Percentiles rank a stretch among this genome's conserved stretches.
These are phyloP conservation scores for Coecobrya sp. DNA, from an alignment of 2,888 invertebrate genomes.

Conservation along the genomic window DNA sequence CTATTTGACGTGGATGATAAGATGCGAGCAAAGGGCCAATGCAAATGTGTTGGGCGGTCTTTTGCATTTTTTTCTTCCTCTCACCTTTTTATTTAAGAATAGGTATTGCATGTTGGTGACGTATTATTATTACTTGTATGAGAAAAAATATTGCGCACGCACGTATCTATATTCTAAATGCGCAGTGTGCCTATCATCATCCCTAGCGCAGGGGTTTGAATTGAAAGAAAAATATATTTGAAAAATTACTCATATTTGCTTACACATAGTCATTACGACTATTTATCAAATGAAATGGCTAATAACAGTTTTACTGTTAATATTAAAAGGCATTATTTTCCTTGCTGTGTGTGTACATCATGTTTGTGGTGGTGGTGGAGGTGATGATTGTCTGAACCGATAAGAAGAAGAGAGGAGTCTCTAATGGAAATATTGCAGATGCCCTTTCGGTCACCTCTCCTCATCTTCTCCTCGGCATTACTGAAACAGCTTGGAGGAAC, in stretches of 20 bases:
- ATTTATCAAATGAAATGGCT: conserved; percentile 32
- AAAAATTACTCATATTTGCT: conserved; percentile 69
- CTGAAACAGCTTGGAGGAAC: conserved; percentile 9
- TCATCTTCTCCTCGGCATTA: not conserved
- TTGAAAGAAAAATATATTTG: conserved; percentile 17
- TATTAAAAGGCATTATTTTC: not conserved
- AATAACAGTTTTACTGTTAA: conserved; percentile 42
- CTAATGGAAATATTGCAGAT: conserved; percentile 50
- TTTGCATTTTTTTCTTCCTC: conserved; percentile 74
- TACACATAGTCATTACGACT: conserved; percentile 38
- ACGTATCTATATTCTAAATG: too few species aligned
- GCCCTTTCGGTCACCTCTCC: conserved; percentile 71
- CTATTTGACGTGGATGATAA: conserved; percentile 34
- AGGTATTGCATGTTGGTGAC: not conserved
- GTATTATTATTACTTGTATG: not conserved
- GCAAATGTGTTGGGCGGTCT: conserved; percentile 79
- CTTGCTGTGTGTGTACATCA: not conserved
- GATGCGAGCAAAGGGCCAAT: conserved; percentile 69
- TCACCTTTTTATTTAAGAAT: conserved; percentile 15
- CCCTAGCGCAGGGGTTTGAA: not conserved
- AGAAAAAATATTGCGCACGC: not conserved
- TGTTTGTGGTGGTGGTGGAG: conserved; percentile 43
- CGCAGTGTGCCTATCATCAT: not conserved
- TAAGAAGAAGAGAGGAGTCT: conserved; percentile 43
- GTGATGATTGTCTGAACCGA: conserved; percentile 77